Evolutionary conservation across 1,140 invertebrate genomes (phyloP).

Genomic region (Drosophila melanogaster): DNA sequence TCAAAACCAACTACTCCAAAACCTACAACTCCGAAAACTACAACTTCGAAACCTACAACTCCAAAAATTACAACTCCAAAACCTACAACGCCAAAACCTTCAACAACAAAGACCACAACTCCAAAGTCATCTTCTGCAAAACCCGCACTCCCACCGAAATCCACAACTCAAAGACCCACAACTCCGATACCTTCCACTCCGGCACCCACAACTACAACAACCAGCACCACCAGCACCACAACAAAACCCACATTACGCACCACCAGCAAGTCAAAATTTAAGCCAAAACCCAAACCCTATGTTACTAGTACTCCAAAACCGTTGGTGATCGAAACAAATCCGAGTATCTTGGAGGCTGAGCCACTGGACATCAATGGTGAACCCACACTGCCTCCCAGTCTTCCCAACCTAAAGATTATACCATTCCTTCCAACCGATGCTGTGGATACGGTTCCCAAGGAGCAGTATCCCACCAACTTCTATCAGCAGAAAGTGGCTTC

Average conservation of each 20-base stretch:
- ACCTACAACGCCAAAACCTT: background rate
- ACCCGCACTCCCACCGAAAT: no score
- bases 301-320: slow-evolving; percentile 53
- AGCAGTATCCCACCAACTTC: slow-evolving; percentile 17
- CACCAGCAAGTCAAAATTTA: slow-evolving; percentile 31
- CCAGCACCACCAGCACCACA: slow-evolving; percentile 13
- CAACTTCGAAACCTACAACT: slow-evolving; percentile 8
- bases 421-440: slow-evolving; percentile 91
- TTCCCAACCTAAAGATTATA: slow-evolving; percentile 91
- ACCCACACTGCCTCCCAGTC: slow-evolving; percentile 87
- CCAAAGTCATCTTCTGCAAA: background rate
- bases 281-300: slow-evolving; percentile 27
- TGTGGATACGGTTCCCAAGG: slow-evolving; percentile 81
- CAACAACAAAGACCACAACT: slow-evolving; percentile 2
- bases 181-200: slow-evolving; percentile 3
- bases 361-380: slow-evolving; percentile 73
- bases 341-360: slow-evolving; percentile 84
- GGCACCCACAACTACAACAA: slow-evolving; percentile 25
- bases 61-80: slow-evolving; percentile 22
- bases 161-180: slow-evolving; percentile 12
- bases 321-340: slow-evolving; percentile 79
- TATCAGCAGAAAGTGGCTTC: slow-evolving; percentile 40
- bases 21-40: slow-evolving; percentile 12
- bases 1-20: slow-evolving; percentile 14
- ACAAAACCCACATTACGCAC: slow-evolving; percentile 12